Conservation (phyloP, 2,888 invertebrate genomes). For the Tetheella fluctuosa region DNA sequence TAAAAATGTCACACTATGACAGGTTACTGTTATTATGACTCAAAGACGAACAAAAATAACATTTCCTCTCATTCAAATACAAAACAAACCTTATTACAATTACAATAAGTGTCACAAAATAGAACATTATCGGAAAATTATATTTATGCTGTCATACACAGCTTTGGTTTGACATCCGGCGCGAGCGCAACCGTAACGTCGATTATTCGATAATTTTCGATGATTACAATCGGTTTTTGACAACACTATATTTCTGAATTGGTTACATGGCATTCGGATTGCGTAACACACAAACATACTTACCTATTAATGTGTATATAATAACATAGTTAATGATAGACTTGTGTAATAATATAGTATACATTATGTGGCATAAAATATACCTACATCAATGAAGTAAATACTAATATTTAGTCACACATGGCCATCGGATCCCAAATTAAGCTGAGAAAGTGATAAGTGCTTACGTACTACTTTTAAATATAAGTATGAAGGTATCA, state of each 20-base stretch:
- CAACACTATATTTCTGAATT: conserved; percentile 67
- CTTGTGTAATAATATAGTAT: background rate
- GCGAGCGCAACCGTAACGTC: conserved; percentile 75
- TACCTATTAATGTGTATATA: background rate
- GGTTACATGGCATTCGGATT: conserved; percentile 19
- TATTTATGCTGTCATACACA: conserved; percentile 41
- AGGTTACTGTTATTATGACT: conserved; percentile 77
- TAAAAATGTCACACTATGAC: conserved; percentile 78
- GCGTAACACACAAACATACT: background rate
- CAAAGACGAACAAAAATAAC: conserved; percentile 40
- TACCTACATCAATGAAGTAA: no score
- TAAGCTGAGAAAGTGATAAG: no score
- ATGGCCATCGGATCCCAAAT: no score
- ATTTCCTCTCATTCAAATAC: conserved; percentile 16
- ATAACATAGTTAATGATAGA: background rate
- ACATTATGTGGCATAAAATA: no score
- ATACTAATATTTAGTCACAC: no score
- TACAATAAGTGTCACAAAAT: conserved; percentile 28
- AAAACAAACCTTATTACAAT: conserved; percentile 27
- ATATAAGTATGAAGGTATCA: no score
- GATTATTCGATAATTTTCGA: conserved; percentile 81
- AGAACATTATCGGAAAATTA: conserved; percentile 8
- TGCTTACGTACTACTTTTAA: no score
- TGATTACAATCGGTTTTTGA: conserved; percentile 77
- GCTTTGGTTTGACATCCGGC: conserved; percentile 77